A percentile compares a stretch with the other conserved stretches of the same genome.
phyloP scores from a whole-genome alignment of 2,113 vertebrate species.

The Euleptes europaea region DNA sequence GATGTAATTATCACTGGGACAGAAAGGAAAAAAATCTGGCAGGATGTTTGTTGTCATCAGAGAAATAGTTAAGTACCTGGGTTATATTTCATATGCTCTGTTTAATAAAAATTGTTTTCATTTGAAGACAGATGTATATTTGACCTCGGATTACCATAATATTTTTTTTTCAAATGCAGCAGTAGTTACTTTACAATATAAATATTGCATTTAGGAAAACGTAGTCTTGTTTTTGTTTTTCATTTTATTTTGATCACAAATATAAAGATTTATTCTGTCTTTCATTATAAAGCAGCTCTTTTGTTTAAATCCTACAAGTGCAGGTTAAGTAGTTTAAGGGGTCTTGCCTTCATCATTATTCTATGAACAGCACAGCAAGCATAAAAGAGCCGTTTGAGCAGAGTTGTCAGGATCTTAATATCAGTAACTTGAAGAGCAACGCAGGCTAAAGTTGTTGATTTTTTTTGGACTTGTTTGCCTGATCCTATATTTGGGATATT shows the following conservation, averaged over 20 bases:
- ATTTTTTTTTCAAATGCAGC: neutral
- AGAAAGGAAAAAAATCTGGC: conserved; percentile 57
- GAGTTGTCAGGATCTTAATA: neutral
- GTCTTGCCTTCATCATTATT: neutral
- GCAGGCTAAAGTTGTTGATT: no score
- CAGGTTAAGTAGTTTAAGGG: neutral
- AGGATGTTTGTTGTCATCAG: conserved; percentile 51
- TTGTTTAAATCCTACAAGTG: neutral
- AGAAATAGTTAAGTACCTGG: conserved; percentile 44
- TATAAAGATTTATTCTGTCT: neutral
- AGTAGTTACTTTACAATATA: neutral
- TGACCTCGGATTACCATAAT: neutral
- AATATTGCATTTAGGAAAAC: neutral
- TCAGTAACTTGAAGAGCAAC: no score
- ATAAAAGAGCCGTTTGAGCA: neutral
- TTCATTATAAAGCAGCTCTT: neutral
- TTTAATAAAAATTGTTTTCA: neutral
- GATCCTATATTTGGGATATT: neutral
- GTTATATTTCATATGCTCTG: neutral
- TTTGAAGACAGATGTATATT: neutral
- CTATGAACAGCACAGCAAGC: neutral
- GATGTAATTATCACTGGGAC: conserved; percentile 67
- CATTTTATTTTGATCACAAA: neutral
- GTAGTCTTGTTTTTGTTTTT: neutral
- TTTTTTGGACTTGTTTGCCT: no score